phyloP scores from a whole-genome alignment of 2,113 vertebrate species.

The Chaenogobius annularis region DNA sequence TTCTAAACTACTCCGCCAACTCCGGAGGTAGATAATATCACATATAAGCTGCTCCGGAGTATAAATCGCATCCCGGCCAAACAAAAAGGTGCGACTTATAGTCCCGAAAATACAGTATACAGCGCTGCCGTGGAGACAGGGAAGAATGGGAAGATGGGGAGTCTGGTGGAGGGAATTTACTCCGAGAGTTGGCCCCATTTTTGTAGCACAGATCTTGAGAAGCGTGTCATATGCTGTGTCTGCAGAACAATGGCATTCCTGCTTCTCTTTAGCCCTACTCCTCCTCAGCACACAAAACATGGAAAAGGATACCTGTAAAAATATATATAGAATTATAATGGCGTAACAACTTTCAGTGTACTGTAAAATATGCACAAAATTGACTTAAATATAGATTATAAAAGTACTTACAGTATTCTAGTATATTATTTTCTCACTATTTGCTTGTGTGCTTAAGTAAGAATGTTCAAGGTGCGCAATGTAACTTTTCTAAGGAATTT shows the following conservation, averaged over 20 bases:
- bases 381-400: not conserved
- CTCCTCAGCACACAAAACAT: not conserved
- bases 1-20: no score
- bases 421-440: no score
- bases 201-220: constrained; percentile 13
- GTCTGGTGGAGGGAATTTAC: constrained; percentile 15
- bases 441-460: not conserved
- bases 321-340: not conserved
- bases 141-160: not conserved
- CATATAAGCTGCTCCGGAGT: no score
- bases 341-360: not conserved
- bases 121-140: constrained; percentile 29
- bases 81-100: no score
- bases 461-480: not conserved
- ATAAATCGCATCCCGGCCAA: no score
- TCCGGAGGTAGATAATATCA: no score
- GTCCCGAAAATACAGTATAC: no score
- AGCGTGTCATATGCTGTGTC: constrained; percentile 49
- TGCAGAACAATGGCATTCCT: constrained; percentile 58
- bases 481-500: no score
- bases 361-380: not conserved
- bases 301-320: not conserved
- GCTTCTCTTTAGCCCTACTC: not conserved
- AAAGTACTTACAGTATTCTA: no score
- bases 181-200: constrained; percentile 4